Evolutionary conservation across 64 coral and sea anemone genomes (phyloP).

Genomic region (Dendronephthya gigantea): DNA sequence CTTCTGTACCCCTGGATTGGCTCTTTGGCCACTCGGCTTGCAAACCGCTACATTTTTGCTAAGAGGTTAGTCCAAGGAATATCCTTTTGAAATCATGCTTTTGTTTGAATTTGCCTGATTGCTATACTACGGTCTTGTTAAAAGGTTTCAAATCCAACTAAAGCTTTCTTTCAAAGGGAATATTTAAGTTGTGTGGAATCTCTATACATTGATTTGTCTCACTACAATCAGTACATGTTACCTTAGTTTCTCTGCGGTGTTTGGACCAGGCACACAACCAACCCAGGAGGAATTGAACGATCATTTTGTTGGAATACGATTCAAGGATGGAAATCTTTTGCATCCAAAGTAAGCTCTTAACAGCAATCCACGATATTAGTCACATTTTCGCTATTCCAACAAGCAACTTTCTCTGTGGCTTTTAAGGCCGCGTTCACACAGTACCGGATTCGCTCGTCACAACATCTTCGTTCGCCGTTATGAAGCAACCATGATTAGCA

Average conservation of each 20-base stretch:
- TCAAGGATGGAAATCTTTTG: neutral
- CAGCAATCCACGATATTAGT: neutral
- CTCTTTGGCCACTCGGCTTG: neutral
- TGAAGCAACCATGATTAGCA: too few relatives aligned
- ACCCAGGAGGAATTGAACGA: slow-evolving; percentile 14
- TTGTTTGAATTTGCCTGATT: too few relatives aligned
- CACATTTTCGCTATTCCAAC: too few relatives aligned
- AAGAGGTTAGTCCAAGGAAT: neutral
- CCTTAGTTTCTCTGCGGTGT: slow-evolving; percentile 55
- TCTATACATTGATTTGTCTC: too few relatives aligned
- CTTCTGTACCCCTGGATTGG: neutral
- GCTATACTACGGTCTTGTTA: too few relatives aligned
- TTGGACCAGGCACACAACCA: slow-evolving; percentile 72
- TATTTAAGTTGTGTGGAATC: neutral
- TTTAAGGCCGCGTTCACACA: too few relatives aligned
- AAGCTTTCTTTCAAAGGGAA: neutral
- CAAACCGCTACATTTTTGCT: neutral
- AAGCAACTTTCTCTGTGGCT: too few relatives aligned
- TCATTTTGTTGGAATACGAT: slow-evolving; percentile 2
- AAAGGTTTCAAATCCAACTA: too few relatives aligned
- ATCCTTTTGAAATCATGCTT: too few relatives aligned
- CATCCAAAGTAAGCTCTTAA: neutral
- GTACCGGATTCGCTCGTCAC: too few relatives aligned
- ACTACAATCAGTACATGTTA: neutral
- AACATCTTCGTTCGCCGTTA: too few relatives aligned